Conservation (phyloP, 1,140 invertebrate genomes). For the Drosophila takahashii region DNA sequence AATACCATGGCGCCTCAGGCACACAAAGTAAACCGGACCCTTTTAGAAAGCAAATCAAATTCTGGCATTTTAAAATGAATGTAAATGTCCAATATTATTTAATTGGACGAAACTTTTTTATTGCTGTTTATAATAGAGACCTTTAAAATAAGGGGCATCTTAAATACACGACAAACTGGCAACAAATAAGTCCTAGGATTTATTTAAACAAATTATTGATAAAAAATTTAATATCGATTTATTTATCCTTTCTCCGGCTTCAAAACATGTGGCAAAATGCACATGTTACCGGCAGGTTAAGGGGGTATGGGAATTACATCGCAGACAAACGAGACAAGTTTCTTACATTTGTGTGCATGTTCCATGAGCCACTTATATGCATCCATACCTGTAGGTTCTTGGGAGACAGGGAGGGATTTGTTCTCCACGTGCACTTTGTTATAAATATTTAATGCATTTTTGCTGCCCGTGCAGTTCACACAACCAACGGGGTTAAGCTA, state of each 20-base stretch:
- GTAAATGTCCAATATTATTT: neutral
- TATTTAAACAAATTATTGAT: slow-evolving; percentile 1
- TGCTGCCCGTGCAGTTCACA: slow-evolving; percentile 32
- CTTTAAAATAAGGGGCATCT: neutral
- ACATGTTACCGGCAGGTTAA: neutral
- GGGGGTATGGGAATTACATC: neutral
- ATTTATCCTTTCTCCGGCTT: neutral
- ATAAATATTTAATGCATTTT: slow-evolving; percentile 78
- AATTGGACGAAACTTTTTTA: neutral
- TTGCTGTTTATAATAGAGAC: neutral
- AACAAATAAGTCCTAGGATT: too few species aligned
- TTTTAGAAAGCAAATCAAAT: slow-evolving; percentile 5
- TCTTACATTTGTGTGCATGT: slow-evolving; percentile 58
- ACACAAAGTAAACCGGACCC: neutral
- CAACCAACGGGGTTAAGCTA: slow-evolving; percentile 15
- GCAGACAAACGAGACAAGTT: slow-evolving; percentile 46
- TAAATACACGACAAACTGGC: neutral
- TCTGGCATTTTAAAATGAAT: neutral
- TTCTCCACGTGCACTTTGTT: slow-evolving; percentile 58
- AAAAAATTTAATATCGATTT: neutral
- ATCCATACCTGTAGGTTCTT: slow-evolving; percentile 12
- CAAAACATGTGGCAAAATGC: slow-evolving; percentile 18
- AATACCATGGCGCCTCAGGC: neutral
- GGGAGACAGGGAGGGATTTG: neutral
- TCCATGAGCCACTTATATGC: slow-evolving; percentile 20